Conservation (phyloP, 2,888 invertebrate genomes). For the Stictocephala bisonia region DNA sequence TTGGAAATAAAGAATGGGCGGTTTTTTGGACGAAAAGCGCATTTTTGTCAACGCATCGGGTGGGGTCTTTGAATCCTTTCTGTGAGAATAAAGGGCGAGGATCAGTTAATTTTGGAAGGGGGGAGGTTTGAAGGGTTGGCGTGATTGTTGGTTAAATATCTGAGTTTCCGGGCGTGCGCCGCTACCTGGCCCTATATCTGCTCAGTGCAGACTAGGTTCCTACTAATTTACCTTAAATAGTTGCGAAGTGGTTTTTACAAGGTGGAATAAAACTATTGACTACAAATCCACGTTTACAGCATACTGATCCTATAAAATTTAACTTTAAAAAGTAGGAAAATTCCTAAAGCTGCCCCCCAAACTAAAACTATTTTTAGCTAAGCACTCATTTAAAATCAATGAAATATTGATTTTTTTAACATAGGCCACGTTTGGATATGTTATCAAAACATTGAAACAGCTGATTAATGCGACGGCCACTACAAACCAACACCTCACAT, state of each 20-base stretch:
- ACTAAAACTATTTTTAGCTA: no score
- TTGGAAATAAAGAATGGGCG: constrained; percentile 23
- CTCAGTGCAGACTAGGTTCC: no score
- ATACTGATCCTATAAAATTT: no score
- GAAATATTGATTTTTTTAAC: no score
- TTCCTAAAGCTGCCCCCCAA: no score
- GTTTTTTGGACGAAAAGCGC: constrained; percentile 29
- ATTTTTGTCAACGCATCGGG: constrained; percentile 46
- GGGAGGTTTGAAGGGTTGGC: constrained; percentile 38
- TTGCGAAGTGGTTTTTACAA: neutral
- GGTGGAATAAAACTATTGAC: neutral
- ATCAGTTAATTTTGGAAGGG: constrained; percentile 46
- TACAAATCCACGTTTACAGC: neutral
- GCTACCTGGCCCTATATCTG: neutral
- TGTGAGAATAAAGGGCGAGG: constrained; percentile 44
- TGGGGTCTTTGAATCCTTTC: constrained; percentile 46
- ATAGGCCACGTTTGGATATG: no score
- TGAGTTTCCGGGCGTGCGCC: constrained; percentile 39
- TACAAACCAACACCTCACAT: no score
- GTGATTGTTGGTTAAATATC: constrained; percentile 43
- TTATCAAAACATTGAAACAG: no score
- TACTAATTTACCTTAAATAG: no score
- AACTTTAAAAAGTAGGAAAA: no score
- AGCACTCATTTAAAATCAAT: no score
- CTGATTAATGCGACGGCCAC: no score